phyloP scores from a whole-genome alignment of 1,140 invertebrate genomes.

The Procambarus clarkii region DNA sequence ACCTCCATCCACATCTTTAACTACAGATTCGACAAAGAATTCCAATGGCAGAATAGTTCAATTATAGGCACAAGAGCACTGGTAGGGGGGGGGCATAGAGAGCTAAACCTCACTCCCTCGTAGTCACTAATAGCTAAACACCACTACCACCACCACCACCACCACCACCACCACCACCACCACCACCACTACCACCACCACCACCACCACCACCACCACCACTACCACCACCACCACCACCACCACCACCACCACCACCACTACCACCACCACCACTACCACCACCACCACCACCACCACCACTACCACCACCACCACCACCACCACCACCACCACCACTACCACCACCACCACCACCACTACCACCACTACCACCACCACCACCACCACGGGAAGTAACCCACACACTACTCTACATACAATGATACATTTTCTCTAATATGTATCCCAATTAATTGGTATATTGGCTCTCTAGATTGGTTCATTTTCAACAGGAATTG shows the following conservation, averaged over 20 bases:
- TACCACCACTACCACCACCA: background rate
- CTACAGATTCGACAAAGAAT: too few species aligned
- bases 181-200: background rate
- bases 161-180: background rate
- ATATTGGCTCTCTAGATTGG: too few species aligned
- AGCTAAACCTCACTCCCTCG: too few species aligned
- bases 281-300: background rate
- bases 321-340: slow-evolving; percentile 14
- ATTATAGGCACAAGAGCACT: too few species aligned
- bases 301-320: background rate
- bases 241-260: background rate
- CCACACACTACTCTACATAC: too few species aligned
- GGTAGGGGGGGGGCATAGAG: too few species aligned
- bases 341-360: background rate
- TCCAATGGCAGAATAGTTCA: too few species aligned
- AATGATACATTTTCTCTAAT: too few species aligned
- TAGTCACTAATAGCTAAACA: too few species aligned
- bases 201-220: background rate
- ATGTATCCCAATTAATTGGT: too few species aligned
- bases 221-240: background rate
- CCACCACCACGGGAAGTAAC: background rate
- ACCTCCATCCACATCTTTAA: too few species aligned
- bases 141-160: background rate
- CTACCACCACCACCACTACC: background rate
- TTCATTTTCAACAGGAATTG: too few species aligned